Percentiles rank a stretch among this genome's conserved stretches.
Conservation (phyloP, 1,140 invertebrate genomes). For the Leptonema lineaticorne region DNA sequence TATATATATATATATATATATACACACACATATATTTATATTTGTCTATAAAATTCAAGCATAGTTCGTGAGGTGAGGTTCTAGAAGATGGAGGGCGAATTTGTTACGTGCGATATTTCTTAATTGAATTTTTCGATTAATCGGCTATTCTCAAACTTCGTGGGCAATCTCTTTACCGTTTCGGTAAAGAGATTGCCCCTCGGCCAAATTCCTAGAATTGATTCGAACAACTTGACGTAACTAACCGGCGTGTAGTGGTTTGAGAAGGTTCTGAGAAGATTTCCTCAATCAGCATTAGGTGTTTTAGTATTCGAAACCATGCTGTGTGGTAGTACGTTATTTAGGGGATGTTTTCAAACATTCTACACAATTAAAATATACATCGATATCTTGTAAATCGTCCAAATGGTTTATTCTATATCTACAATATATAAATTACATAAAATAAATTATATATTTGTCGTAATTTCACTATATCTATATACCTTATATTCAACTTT, state of each 20-base stretch:
- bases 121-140: not conserved
- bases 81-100: too few relatives aligned
- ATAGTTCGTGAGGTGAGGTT: too few relatives aligned
- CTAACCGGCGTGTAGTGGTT: constrained; percentile 24
- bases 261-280: constrained; percentile 29
- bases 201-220: constrained; percentile 36
- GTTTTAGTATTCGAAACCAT: not conserved
- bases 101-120: too few relatives aligned
- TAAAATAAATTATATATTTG: too few relatives aligned
- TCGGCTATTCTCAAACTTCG: not conserved
- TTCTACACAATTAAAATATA: not conserved
- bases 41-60: too few relatives aligned
- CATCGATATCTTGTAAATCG: too few relatives aligned
- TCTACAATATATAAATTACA: too few relatives aligned
- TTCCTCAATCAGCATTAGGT: constrained; percentile 36
- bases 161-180: not conserved
- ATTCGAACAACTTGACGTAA: constrained; percentile 37
- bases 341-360: not conserved
- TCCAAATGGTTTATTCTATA: too few relatives aligned
- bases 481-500: too few relatives aligned
- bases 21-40: too few relatives aligned
- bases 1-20: too few relatives aligned
- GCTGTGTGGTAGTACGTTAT: not conserved
- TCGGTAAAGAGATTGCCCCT: constrained; percentile 34
- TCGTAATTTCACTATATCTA: too few relatives aligned